phyloP scores from a whole-genome alignment of 2,113 vertebrate genomes.

The Rhinoderma darwinii region DNA sequence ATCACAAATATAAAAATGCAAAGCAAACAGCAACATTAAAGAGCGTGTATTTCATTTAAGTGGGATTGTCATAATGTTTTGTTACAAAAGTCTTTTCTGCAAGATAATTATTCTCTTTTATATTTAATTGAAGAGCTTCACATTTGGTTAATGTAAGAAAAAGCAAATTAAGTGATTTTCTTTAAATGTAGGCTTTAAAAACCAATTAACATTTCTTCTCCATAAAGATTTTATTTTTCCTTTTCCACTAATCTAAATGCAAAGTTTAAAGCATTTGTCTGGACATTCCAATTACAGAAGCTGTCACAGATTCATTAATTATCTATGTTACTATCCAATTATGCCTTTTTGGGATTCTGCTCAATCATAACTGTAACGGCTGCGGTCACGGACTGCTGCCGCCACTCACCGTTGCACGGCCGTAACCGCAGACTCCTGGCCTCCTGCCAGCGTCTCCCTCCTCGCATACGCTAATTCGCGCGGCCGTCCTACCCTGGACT shows the following conservation, averaged over 20 bases:
- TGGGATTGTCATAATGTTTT: slow-evolving; percentile 54
- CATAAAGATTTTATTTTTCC: slow-evolving; percentile 48
- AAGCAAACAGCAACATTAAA: slow-evolving; percentile 51
- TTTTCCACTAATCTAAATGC: slow-evolving; percentile 43
- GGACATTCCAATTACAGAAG: slow-evolving; percentile 45
- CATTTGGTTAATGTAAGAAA: slow-evolving; percentile 72
- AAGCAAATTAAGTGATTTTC: slow-evolving; percentile 70
- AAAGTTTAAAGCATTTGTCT: slow-evolving; percentile 37
- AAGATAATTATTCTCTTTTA: slow-evolving; percentile 70
- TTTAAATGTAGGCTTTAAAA: slow-evolving; percentile 55
- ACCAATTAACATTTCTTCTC: slow-evolving; percentile 49
- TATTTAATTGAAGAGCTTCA: slow-evolving; percentile 69
- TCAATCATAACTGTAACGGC: no score
- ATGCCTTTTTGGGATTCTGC: background rate
- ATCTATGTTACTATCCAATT: slow-evolving; percentile 36
- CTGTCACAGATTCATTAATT: slow-evolving; percentile 46
- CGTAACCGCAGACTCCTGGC: no score
- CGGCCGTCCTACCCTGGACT: no score
- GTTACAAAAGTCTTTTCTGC: slow-evolving; percentile 68
- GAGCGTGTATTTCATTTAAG: slow-evolving; percentile 53
- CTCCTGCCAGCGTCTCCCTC: no score
- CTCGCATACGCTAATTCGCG: no score
- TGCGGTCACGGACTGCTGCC: no score
- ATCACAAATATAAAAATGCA: slow-evolving; percentile 54
- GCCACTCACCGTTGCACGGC: no score